These are phyloP conservation scores for Delphinus delphis DNA, from an alignment of 2,113 vertebrate species.

Conservation along the genomic window DNA sequence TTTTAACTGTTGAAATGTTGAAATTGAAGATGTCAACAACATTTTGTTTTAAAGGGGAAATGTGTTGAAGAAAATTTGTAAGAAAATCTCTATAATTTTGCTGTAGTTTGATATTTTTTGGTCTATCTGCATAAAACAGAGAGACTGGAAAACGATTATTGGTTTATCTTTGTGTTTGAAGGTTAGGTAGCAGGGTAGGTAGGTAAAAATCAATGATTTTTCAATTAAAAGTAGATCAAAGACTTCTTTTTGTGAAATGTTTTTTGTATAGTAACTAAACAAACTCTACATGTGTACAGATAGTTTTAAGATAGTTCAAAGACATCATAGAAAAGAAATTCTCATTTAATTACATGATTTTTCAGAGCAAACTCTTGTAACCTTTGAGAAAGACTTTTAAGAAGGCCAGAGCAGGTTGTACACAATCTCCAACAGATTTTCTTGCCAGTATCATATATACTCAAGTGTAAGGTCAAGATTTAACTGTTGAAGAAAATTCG, in stretches of 20 bases:
- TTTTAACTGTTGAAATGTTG: neutral
- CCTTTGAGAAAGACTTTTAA: neutral
- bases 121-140: neutral
- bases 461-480: neutral
- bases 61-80: neutral
- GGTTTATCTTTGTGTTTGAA: neutral
- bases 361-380: neutral
- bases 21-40: neutral
- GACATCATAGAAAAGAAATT: neutral
- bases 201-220: constrained; percentile 18
- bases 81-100: neutral
- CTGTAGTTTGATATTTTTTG: neutral
- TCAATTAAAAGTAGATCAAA: neutral
- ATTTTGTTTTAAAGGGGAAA: constrained; percentile 33
- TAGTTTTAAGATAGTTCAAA: neutral
- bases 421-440: neutral
- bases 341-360: neutral
- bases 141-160: neutral
- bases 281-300: neutral
- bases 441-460: neutral
- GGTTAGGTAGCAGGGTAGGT: neutral
- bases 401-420: neutral
- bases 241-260: neutral
- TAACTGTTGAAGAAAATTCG: neutral
- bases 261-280: neutral